Evolutionary conservation across 2,797 vertebrate genomes (phyloP).

Genomic region (Cuculus canorus): DNA sequence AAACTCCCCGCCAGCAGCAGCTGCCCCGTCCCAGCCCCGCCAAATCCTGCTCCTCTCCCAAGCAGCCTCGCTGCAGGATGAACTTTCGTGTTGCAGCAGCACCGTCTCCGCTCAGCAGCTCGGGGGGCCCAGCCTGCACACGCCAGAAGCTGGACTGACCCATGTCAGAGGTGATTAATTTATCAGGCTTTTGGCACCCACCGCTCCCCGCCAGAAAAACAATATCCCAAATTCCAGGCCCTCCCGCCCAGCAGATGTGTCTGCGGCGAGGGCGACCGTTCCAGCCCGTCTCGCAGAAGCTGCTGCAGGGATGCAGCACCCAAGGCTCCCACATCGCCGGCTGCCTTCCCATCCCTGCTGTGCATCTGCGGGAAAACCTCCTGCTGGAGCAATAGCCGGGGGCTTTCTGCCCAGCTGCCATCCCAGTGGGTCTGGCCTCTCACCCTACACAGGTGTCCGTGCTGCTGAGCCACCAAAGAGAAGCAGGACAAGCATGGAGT

Average conservation of each 20-base stretch:
- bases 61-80: background rate
- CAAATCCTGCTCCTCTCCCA: background rate
- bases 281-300: slow-evolving; percentile 12
- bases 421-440: rapidly evolving
- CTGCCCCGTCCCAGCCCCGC: background rate
- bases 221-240: slow-evolving; percentile 67
- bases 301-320: background rate
- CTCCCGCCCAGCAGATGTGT: slow-evolving; percentile 68
- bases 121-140: slow-evolving; percentile 23
- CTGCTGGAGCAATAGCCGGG: rapidly evolving
- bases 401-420: rapidly evolving
- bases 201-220: slow-evolving; percentile 55
- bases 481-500: rapidly evolving
- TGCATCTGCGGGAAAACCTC: background rate
- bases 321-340: background rate
- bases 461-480: background rate
- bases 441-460: rapidly evolving
- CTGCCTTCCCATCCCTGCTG: background rate
- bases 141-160: slow-evolving; percentile 66
- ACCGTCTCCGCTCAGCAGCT: background rate
- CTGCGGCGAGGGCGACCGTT: background rate
- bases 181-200: slow-evolving; percentile 70
- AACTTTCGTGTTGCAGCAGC: background rate
- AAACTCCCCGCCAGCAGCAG: rapidly evolving
- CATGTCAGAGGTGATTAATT: slow-evolving; percentile 70